phyloP scores from a whole-genome alignment of 2,113 vertebrate genomes.

The Ceuthmochares aereus region DNA sequence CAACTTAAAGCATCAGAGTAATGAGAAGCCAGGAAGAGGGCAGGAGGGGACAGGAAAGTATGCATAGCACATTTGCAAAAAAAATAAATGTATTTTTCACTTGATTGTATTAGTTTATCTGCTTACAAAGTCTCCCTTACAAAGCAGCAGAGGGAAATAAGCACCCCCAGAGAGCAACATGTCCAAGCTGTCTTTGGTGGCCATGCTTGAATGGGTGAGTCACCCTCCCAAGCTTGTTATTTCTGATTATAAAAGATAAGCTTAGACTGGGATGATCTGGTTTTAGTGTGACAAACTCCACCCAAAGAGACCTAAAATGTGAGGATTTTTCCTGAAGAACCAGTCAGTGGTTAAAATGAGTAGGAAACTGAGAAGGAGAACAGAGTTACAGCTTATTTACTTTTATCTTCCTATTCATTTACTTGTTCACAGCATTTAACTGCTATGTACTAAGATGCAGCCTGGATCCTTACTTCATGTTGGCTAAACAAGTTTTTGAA shows the following conservation, averaged over 20 bases:
- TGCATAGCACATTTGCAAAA: neutral
- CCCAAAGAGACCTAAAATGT: neutral
- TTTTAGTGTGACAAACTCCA: neutral
- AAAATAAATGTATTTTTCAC: neutral
- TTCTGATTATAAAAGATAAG: neutral
- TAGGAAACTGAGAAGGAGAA: neutral
- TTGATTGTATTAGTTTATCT: neutral
- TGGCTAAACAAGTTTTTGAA: neutral
- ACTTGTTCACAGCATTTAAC: neutral
- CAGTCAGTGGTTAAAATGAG: neutral
- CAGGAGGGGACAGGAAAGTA: neutral
- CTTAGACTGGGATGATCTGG: neutral
- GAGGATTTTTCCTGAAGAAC: neutral
- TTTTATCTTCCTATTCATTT: neutral
- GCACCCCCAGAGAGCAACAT: slow-evolving; percentile 5
- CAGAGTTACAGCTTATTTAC: neutral
- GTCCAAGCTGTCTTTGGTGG: neutral
- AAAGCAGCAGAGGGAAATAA: neutral
- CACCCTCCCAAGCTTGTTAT: neutral
- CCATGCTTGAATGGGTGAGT: neutral
- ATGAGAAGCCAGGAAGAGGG: neutral
- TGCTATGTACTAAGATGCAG: neutral
- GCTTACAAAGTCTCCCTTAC: neutral
- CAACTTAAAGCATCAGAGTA: neutral
- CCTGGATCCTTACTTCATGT: neutral